These are phyloP conservation scores for Scalopus aquaticus DNA, from an alignment of 2,113 vertebrate species.

Conservation along the genomic window DNA sequence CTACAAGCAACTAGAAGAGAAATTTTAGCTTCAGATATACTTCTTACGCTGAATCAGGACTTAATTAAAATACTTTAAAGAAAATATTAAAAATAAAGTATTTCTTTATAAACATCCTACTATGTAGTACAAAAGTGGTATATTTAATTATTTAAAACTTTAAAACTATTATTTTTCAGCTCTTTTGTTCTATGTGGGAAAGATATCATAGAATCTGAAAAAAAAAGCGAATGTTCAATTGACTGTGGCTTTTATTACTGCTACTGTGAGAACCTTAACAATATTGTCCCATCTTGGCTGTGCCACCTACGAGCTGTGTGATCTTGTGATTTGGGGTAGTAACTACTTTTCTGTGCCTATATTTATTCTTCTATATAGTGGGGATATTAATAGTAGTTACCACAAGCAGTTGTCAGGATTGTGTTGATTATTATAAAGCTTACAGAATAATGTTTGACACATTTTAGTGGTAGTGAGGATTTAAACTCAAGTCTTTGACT, in stretches of 20 bases:
- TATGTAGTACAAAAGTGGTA: neutral
- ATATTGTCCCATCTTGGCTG: neutral
- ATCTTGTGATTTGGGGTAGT: neutral
- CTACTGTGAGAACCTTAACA: neutral
- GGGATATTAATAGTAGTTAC: neutral
- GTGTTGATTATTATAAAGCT: neutral
- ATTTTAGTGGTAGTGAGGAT: neutral
- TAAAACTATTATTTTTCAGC: neutral
- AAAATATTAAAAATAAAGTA: neutral
- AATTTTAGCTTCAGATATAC: slow-evolving; percentile 63
- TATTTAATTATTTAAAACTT: slow-evolving; percentile 26
- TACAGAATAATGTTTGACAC: neutral
- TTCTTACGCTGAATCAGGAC: neutral
- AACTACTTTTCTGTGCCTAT: neutral
- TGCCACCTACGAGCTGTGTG: neutral
- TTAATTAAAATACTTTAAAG: neutral
- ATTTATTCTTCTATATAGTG: neutral
- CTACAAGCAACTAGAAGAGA: slow-evolving; percentile 66
- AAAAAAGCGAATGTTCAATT: neutral
- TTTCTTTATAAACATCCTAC: neutral
- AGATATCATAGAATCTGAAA: neutral
- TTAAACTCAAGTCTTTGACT: neutral
- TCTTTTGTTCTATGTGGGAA: neutral
- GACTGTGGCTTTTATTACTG: neutral
- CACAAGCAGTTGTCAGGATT: neutral